Conservation (phyloP, 1,140 invertebrate genomes). For the Acromyrmex charruanus region DNA sequence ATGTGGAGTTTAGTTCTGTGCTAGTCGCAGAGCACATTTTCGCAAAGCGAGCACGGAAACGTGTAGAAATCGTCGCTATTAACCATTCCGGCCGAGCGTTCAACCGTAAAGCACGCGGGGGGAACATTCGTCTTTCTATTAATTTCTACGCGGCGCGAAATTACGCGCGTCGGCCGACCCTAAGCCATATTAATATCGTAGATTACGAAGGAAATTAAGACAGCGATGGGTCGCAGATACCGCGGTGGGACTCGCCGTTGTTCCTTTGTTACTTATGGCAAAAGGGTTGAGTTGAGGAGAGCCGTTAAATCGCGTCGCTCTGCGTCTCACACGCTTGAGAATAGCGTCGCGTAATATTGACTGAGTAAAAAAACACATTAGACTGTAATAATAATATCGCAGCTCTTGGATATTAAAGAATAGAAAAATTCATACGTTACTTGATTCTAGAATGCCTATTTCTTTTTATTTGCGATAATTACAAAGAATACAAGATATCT, state of each 20-base stretch:
- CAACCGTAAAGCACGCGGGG: constrained; percentile 54
- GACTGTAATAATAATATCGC: neutral
- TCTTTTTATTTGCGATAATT: neutral
- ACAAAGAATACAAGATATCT: neutral
- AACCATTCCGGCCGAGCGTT: constrained; percentile 55
- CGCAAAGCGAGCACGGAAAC: constrained; percentile 45
- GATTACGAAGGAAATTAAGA: constrained; percentile 84
- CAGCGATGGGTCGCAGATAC: constrained; percentile 71
- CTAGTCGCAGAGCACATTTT: constrained; percentile 10
- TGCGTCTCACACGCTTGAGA: neutral
- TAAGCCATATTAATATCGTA: constrained; percentile 85
- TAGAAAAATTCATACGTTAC: neutral
- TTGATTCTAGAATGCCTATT: neutral
- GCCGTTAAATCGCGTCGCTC: constrained; percentile 41
- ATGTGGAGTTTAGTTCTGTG: neutral
- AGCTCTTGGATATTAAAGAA: neutral
- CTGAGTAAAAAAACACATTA: constrained; percentile 37
- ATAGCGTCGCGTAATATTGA: neutral
- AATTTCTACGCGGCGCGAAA: constrained; percentile 73
- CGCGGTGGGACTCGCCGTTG: constrained; percentile 62
- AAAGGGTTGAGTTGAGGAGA: constrained; percentile 79
- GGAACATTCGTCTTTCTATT: constrained; percentile 75
- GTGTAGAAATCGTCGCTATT: constrained; percentile 55
- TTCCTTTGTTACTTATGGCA: constrained; percentile 71
- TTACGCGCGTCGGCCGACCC: constrained; percentile 75